Evolutionary conservation across 2,888 invertebrate species (phyloP), one percentile per base, ranked within the genome.

Genomic region (Caradrina clavipalpis): DNA sequence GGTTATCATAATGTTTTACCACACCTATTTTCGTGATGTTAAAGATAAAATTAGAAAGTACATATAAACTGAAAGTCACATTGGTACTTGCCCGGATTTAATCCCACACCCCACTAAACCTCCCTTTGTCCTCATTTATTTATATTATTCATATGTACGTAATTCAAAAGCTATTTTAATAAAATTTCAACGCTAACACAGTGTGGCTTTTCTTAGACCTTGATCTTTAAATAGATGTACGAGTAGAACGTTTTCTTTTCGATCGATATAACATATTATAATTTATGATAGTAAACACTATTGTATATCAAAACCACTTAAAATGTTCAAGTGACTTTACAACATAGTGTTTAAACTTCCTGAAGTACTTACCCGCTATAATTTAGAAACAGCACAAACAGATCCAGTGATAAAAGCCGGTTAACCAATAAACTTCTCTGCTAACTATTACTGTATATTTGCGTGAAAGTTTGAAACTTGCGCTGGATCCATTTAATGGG

Each of bases 391-490:
- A 39, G 15, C 17, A 65, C 55, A 62, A 74, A 71, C 76, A 71
- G 53, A 61, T 56, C 31, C 17, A 60, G 50, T 67, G 63, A 58
- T 76, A 72, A 62, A 77, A 78, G 62, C 54, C 21, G 61, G 74
- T 78, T 70, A 66, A 78, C 79, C 75, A 77, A 70, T 77, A 73
- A 74, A 77, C 56, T 76, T 73, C 39, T 8, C 22, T 54, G 39
- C 56, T 58, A 78, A 78, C 74, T 62, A 58, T 78, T 73, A 74
- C 69, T 70, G 45, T 60, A 51, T 74, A 78, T 78, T 77, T 75
- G 62, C 62, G 62, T 50, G 55, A 17, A 73, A 80, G 65, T 76
- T 80, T 39, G 1, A 64, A 80, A 80, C 66, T 76, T 66, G 13
- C 22, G 17, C 45, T 70, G 60, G 60, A 76, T 76, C 76, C 73